Base-by-base conservation (phyloP, 2,113 vertebrate genomes). In the Stigmatopora nigra region DNA sequence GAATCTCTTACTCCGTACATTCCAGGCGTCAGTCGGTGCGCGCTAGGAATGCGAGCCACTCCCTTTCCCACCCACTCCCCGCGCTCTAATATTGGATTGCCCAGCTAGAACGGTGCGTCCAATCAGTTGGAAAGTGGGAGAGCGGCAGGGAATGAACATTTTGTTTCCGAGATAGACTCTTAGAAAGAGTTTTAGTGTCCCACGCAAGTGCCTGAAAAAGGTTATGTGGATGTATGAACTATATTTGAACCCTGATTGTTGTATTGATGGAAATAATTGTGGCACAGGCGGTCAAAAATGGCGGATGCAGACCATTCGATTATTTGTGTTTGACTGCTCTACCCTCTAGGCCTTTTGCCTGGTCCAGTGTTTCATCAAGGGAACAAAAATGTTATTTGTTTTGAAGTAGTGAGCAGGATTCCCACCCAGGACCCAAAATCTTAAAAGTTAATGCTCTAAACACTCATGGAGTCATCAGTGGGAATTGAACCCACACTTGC, bases 231-330 rank as follows among this genome's bases (percentile, higher is more conserved):
- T 78, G 46, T 69, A 61, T 73, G 70, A 85, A 78, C 72, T 86
- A 70, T 63, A 53, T 66, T 65, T 86, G 82, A 87, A 89, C 85
- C 84, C 75, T 72, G 73, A 82, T 80, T 81, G 70, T 60, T 59
- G 75, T 56, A 71, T 69, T 80, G 76, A 77, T 82, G 83, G 59
- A 84, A 84, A 80, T 78, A 76, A 79, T 80, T 78, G 75, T 78
- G 80, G 68, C 77, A 63, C 64, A 7, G 73, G 31, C 53, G 20
- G 41, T 61, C 12, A 45, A 61, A n/a, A 13, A 45, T 61, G 41
- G 68, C 59, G 64, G 48, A 17, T 25, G 68, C 77, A 76, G 78
- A 84, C 72, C 1, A 73, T 84, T 82, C 31, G 63, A 85, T 83
- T 73, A 81, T 82, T 83, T 67, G 72, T 78, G 68, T 77, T 67